Base-by-base conservation (phyloP, 2,113 vertebrate genomes). In the Melozone crissalis region DNA sequence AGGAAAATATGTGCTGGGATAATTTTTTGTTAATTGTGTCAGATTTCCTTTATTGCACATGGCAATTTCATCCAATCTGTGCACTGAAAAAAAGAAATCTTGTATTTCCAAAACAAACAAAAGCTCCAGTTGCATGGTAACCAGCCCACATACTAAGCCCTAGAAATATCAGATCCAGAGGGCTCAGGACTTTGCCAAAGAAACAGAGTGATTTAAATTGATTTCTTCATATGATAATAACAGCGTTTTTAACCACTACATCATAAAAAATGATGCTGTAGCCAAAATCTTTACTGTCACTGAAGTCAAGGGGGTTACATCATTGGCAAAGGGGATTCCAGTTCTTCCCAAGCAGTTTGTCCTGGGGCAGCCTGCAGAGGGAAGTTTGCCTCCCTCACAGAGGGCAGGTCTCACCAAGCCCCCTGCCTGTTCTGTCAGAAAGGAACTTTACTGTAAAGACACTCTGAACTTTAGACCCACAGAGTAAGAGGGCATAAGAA, bases 111-210 rank as follows among this genome's bases (percentile, higher is more conserved):
- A 96, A 94, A 78, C 44, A 95, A 94, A 72, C 51, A 90, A 84
- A 88, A 94, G 73, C 44, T 81, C n/a, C 61, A 62, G 90, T 94
- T 96, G 61, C 93, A 35, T 90, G 57, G 88, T 92, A 94, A 96
- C 79, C 57, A 86, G 52, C 72, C 44, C 68, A 88, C 68, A 54
- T 89, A 72, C 35, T 85, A 86, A 90, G 55, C 44, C 33, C n/a
- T 77, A 59, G 82, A 92, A 92, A 71, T 81, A 92, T 57, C 72
- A 89, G 61, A 86, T 90, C 52, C 61, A 95, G 79, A 93, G 85
- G 39, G 15, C 44, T 91, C 35, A 87, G 57, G 47, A 82, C 63
- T 91, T 87, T 82, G 77, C 74, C 83, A 95, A 93, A 84, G 35
- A 67, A 94, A 74, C 23, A 80, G 51, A 79, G 35, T 58, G 41